Evolutionary conservation across 2,113 vertebrate genomes (phyloP).

Genomic region (Oophaga pumilio): DNA sequence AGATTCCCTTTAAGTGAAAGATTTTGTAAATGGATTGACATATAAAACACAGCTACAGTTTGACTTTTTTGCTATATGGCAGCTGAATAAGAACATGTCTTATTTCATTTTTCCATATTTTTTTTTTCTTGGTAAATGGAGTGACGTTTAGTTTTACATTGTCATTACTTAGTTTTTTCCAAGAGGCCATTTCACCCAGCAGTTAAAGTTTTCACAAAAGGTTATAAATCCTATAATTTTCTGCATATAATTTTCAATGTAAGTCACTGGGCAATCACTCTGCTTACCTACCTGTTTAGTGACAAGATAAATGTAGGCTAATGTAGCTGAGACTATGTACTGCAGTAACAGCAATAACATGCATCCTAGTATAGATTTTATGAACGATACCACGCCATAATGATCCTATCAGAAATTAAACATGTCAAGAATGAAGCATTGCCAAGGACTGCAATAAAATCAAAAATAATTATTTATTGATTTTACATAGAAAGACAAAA

Average conservation of each 20-base stretch:
- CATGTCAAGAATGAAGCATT: slow-evolving; percentile 12
- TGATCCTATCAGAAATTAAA: background rate
- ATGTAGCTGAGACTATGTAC: background rate
- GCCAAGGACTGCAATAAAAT: slow-evolving; percentile 1
- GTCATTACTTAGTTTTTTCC: background rate
- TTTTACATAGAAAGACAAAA: background rate
- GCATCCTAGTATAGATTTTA: background rate
- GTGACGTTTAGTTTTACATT: background rate
- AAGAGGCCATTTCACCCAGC: slow-evolving; percentile 8
- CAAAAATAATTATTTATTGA: slow-evolving; percentile 35
- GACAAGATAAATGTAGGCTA: slow-evolving; percentile 2
- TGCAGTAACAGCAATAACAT: background rate
- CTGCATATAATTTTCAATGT: background rate
- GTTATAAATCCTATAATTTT: slow-evolving; percentile 22
- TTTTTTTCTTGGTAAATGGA: background rate
- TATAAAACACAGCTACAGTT: background rate
- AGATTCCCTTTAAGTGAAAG: too few relatives aligned
- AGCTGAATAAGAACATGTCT: background rate
- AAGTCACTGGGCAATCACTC: background rate
- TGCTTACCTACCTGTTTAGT: background rate
- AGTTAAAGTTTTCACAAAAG: slow-evolving; percentile 17
- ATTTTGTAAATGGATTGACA: background rate
- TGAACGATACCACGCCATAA: background rate
- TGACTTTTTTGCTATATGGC: background rate
- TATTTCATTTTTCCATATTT: background rate